Base-by-base conservation (phyloP, 1,140 invertebrate genomes). In the Anoplolepis gracilipes region DNA sequence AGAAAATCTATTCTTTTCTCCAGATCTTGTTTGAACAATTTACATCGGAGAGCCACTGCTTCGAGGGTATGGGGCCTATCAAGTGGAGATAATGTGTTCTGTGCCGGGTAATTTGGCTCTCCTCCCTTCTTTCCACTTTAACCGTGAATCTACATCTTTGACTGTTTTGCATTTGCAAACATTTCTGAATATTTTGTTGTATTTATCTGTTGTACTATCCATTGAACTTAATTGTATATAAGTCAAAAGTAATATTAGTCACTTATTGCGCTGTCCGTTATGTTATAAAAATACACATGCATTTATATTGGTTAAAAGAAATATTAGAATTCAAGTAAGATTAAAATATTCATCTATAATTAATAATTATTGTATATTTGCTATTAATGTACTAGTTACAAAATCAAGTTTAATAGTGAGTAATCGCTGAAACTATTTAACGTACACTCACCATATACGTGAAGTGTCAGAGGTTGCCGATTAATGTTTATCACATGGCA, bases 81-180 rank as follows among this genome's bases (percentile, higher is more conserved):
- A 93, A 94, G 92, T 93, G 90, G 91, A 93, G 93, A 93, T 93
- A 94, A 94, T 94, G 92, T 90, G 91, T 93, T 94, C 90, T 92
- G 92, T 92, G 91, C 91, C 93, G 93, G 93, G 93, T 94, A 94
- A 94, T 94, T 94, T 94, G 88, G 88, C 89, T 86, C 76, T 87
- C 49, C 65, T 88, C 78, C 72, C 81, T 81, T 73, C 76, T 85
- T 79, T 69, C 61, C 62, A 36, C 53, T 33, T 53, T 61, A 59
- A 84, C 76, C 84, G 65, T 77, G 39, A 65, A 61, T 67, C 62
- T 57, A 61, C 81, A 75, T 86, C 57, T 90, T 87, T 76, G 55
- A 65, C 65, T 72, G 82, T 75, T 91, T 88, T 90, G 72, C 87
- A 88, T 91, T 79, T 85, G 39, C 67, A 75, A 88, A 65, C 25